Evolutionary conservation across 2,113 vertebrate genomes (phyloP), one percentile per base, ranked within the genome.

Genomic region (Manacus vitellinus): DNA sequence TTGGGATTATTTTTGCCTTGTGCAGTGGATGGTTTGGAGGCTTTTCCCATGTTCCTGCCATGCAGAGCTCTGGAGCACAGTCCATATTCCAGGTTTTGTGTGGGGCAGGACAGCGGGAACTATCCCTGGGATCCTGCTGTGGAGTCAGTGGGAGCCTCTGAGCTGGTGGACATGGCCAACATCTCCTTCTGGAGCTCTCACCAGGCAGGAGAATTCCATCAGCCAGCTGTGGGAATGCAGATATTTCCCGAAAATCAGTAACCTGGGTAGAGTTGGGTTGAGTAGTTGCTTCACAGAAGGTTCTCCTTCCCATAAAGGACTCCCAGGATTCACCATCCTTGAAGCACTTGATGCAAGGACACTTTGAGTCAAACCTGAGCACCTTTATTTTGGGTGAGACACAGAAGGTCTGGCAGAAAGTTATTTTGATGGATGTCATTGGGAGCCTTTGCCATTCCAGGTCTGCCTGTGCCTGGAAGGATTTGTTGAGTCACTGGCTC

Each of bases 11-110:
- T 67, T 83, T 51, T 23, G 10, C 46, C 37, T 35, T 4, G 8
- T 70, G 62, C 76, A 46, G 3, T 28, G 46, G 31, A 19, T n/a
- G n/a, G 9, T 65, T 65, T 61, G 85, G 44, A 59, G 71, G 33
- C 20, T 88, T 68, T 63, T 12, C 47, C 39, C 8, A 1, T 14
- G 18, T 10, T 25, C 10, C 10, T 30, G 27, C 73, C 27, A 6
- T n/a, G 33, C 56, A 44, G 41, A 81, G 73, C 33, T 33, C 1
- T 0, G 19, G 73, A 16, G 35, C 37, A 31, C 3, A 31, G 28
- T 10, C 37, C 47, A 47, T 0, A 0, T 52, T 24, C 1, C 0
- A 7, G 41, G 67, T 35, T 66, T 47, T 4, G 8, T 55, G 49
- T 25, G 51, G 75, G 70, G 21, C 73, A 71, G 75, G 59, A 37